These are phyloP conservation scores for Diceros bicornis DNA, from an alignment of 2,797 vertebrate genomes.

Conservation along the genomic window DNA sequence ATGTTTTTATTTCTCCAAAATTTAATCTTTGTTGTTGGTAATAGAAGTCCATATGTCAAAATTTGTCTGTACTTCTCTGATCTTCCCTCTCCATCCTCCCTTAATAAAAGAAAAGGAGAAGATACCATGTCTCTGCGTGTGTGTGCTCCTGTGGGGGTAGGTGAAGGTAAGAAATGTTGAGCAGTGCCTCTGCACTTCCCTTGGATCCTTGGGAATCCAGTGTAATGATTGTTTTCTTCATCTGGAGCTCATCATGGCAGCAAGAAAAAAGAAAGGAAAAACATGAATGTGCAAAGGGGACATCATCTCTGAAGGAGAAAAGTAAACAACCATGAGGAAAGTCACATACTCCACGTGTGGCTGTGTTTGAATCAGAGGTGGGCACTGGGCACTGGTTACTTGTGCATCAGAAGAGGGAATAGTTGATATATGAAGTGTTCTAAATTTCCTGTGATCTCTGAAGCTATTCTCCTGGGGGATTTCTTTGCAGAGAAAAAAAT, in stretches of 20 bases:
- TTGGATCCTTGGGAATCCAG: not conserved
- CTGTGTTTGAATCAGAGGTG: not conserved
- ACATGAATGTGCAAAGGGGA: not conserved
- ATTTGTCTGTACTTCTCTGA: not conserved
- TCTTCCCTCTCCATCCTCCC: not conserved
- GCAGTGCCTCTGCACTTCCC: fast-evolving
- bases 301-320: not conserved
- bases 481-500: not conserved
- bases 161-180: no score
- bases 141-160: fast-evolving
- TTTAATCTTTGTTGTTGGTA: not conserved
- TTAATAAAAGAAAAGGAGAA: not conserved
- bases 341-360: not conserved
- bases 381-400: not conserved
- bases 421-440: not conserved
- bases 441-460: not conserved
- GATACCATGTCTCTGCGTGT: not conserved
- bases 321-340: not conserved
- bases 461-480: not conserved
- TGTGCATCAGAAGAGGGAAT: not conserved
- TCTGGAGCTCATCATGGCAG: not conserved
- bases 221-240: not conserved
- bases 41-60: not conserved
- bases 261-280: not conserved
- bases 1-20: slow-evolving; percentile 12